A percentile compares a stretch with the other conserved stretches of the same genome.
Conservation (phyloP, 2,888 invertebrate genomes). For the Rhamnusium bicolor region DNA sequence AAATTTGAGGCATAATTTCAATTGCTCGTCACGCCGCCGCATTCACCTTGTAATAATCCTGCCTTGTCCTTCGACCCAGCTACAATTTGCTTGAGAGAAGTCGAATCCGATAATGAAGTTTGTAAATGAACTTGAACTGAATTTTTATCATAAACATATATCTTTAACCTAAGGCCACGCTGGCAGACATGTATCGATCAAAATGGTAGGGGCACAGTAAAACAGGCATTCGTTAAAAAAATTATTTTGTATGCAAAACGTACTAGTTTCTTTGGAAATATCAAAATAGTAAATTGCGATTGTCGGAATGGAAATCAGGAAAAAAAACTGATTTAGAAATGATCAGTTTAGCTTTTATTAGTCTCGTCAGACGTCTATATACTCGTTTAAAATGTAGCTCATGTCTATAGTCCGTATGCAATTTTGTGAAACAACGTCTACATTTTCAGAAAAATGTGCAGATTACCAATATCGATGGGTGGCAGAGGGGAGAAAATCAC, state of each 20-base stretch:
- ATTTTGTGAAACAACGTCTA: too few relatives aligned
- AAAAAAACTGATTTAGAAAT: too few relatives aligned
- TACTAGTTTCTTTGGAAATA: background rate
- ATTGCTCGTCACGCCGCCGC: background rate
- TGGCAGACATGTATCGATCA: background rate
- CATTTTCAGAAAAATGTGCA: too few relatives aligned
- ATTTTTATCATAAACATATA: background rate
- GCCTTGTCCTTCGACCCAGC: background rate
- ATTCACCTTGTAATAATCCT: background rate
- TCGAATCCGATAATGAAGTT: background rate
- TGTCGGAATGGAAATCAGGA: too few relatives aligned
- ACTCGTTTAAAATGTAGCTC: too few relatives aligned
- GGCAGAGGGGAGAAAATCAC: too few relatives aligned
- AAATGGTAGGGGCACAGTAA: background rate
- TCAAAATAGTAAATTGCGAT: too few relatives aligned
- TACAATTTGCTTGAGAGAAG: background rate
- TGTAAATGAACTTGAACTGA: background rate
- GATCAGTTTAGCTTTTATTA: too few relatives aligned
- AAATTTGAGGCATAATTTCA: too few relatives aligned
- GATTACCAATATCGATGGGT: too few relatives aligned
- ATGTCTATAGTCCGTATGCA: too few relatives aligned
- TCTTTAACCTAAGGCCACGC: background rate
- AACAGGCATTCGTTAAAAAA: background rate
- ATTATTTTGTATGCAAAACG: background rate
- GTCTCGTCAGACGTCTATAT: too few relatives aligned